Evolutionary conservation across 1,140 invertebrate genomes (phyloP), one percentile per base, ranked within the genome.

Genomic region (Drosophila suzukii): DNA sequence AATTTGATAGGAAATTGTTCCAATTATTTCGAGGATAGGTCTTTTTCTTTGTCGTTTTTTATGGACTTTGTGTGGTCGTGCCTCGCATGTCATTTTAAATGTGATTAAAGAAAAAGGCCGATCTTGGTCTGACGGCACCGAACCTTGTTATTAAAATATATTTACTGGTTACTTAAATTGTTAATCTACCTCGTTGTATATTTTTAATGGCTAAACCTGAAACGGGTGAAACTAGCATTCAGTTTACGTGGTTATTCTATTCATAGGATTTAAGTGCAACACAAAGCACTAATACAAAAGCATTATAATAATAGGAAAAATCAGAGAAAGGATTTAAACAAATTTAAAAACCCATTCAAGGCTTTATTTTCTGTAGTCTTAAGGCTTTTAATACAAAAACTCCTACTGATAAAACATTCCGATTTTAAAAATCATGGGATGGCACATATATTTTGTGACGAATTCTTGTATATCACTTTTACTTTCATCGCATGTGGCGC

Each of bases 1-100:
- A 88, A 88, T 88, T 88, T 89, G 84, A 84, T 89, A 89, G 84
- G 73, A 88, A 88, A 88, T 88, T 88, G 84, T 89, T 84, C 84
- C 84, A 88, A 88, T 88, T 89, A 88, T 88, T 80, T 89, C 62
- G 57, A 70, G 67, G 65, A 61, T 77, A 67, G 66, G 72, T 67
- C 59, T 71, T 43, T 53, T 63, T 53, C 59, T 46, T 46, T 43
- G 24, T 63, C 53, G 47, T 44, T 80, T 76, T 81, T 88, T 89
- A 88, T 89, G 84, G 72, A 60, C 70, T 89, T 88, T 88, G 84
- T 88, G 84, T 88, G 84, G 84, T 89, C 84, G 84, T 79, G 74
- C 66, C 59, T 63, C 59, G 72, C 57, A 76, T 88, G 75, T 80
- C 80, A 61, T 88, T 88, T 88, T 74, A 80, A 79, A 68, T 60